These are phyloP conservation scores for Drosophila tsacasi DNA, from an alignment of 1,140 invertebrate genomes.

Conservation along the genomic window DNA sequence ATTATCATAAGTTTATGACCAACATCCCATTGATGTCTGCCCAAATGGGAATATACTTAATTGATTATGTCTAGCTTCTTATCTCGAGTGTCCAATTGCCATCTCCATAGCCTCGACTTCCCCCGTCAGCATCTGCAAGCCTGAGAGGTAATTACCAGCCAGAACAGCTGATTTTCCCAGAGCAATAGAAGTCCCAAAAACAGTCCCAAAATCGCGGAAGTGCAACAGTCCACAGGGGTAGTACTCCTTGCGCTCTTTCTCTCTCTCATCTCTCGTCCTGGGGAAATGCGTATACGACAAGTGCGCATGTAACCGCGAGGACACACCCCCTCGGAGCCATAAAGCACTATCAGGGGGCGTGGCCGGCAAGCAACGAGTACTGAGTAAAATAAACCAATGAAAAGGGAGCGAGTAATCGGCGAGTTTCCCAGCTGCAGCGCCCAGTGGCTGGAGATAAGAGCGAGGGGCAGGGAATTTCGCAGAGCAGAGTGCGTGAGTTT, in stretches of 20 bases:
- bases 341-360: conserved; percentile 37
- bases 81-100: conserved; percentile 27
- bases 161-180: conserved; percentile 62
- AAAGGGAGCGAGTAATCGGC: conserved; percentile 23
- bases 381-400: conserved; percentile 52
- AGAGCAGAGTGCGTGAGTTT: conserved; percentile 57
- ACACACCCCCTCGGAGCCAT: conserved; percentile 47
- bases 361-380: conserved; percentile 58
- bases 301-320: conserved; percentile 62
- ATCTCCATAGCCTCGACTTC: conserved; percentile 1
- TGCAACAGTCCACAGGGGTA: conserved; percentile 66
- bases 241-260: conserved; percentile 21
- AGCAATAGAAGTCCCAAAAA: conserved; percentile 13
- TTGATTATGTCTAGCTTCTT: conserved; percentile 39
- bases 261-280: conserved; percentile 23
- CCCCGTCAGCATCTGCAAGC: background rate
- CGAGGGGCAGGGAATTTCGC: conserved; percentile 41
- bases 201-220: conserved; percentile 48
- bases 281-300: conserved; percentile 62
- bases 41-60: conserved; percentile 12
- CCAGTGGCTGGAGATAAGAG: conserved; percentile 76
- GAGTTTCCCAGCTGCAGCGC: conserved; percentile 46
- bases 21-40: conserved; percentile 6
- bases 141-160: conserved; percentile 30
- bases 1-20: background rate